phyloP scores from a whole-genome alignment of 2,113 vertebrate genomes.

The Scomber japonicus region DNA sequence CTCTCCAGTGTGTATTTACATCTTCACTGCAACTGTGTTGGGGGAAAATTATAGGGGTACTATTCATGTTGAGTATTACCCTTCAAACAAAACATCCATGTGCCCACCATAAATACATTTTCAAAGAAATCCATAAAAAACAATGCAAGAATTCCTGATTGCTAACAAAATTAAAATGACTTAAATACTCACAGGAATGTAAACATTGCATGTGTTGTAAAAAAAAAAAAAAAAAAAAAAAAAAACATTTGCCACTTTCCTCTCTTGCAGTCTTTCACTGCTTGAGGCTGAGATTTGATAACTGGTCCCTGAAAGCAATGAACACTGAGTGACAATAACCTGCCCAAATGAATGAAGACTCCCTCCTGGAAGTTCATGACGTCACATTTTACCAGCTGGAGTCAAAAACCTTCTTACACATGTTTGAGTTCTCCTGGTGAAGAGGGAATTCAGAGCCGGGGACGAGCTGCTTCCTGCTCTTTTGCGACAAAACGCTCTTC shows the following conservation, averaged over 20 bases:
- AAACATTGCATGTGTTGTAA: conserved; percentile 88
- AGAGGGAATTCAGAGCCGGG: conserved; percentile 94
- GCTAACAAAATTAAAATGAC: conserved; percentile 81
- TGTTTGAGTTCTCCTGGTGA: conserved; percentile 97
- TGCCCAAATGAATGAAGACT: conserved; percentile 8
- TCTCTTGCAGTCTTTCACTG: conserved; percentile 40
- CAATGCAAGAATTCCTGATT: conserved; percentile 61
- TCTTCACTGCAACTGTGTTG: conserved; percentile 18
- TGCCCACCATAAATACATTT: conserved; percentile 77
- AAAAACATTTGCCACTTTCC: conserved; percentile 42
- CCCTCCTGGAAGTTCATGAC: conserved; percentile 20
- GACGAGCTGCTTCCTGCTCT: conserved; percentile 79
- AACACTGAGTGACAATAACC: conserved; percentile 29
- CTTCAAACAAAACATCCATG: conserved; percentile 54
- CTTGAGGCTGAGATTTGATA: conserved; percentile 41
- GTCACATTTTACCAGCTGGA: conserved; percentile 79
- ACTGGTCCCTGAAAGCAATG: conserved; percentile 55
- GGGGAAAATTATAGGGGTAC: conserved; percentile 31
- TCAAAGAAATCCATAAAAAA: conserved; percentile 69
- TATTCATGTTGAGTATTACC: conserved; percentile 27
- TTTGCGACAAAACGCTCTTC: conserved; percentile 80
- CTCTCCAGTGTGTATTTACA: conserved; percentile 42
- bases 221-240: conserved; percentile 51
- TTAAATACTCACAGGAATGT: conserved; percentile 94
- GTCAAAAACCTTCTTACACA: conserved; percentile 93